phyloP scores from a whole-genome alignment of 1,140 invertebrate species.

The Heterodera carotae region DNA sequence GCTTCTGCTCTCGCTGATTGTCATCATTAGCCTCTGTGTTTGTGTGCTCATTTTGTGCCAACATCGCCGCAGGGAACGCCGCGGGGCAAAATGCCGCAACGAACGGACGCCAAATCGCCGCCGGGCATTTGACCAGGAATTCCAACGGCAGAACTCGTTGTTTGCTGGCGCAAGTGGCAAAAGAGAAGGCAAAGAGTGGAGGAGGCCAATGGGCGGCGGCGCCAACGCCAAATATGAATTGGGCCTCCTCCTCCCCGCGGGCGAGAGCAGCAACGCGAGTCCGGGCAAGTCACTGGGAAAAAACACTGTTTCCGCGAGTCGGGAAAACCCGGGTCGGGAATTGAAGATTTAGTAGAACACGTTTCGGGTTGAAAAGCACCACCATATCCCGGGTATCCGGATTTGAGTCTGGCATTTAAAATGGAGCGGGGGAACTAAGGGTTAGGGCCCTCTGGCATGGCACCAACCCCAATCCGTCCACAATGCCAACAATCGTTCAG shows the following conservation, averaged over 20 bases:
- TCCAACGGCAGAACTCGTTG: not conserved
- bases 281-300: not conserved
- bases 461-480: not conserved
- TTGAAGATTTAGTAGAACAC: too few relatives aligned
- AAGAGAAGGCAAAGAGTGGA: not conserved
- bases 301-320: too few relatives aligned
- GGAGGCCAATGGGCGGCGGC: not conserved
- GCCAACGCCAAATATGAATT: not conserved
- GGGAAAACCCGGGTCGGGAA: too few relatives aligned
- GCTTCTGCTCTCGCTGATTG: conserved; percentile 36
- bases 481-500: not conserved
- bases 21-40: conserved; percentile 36
- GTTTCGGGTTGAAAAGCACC: too few relatives aligned
- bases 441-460: too few relatives aligned
- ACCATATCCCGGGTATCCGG: too few relatives aligned
- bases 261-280: conserved; percentile 13
- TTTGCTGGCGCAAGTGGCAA: not conserved
- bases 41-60: conserved; percentile 52
- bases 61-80: conserved; percentile 21
- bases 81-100: not conserved
- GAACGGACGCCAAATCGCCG: conserved; percentile 5
- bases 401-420: too few relatives aligned
- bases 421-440: too few relatives aligned
- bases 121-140: not conserved
- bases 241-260: not conserved